Conservation (phyloP, 1,140 invertebrate species). For the Bombus confusus region DNA sequence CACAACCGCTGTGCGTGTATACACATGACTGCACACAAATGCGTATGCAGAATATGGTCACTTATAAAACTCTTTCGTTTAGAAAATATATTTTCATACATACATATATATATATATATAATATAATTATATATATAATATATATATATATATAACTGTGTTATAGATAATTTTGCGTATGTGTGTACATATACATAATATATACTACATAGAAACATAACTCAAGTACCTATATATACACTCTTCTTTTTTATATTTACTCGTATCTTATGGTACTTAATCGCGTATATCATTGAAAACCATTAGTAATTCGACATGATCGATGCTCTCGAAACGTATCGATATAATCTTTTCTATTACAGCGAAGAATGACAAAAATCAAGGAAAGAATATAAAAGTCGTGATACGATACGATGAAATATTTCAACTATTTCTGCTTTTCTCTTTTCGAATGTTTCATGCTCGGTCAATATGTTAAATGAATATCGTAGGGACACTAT, state of each 20-base stretch:
- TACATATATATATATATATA: constrained; percentile 3
- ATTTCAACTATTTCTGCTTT: not conserved
- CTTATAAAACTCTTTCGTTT: constrained; percentile 67
- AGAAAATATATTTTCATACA: constrained; percentile 37
- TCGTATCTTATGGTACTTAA: constrained; percentile 5
- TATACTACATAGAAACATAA: constrained; percentile 39
- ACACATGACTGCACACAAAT: constrained; percentile 2
- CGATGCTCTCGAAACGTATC: not conserved
- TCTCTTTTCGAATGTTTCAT: not conserved
- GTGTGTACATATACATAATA: constrained; percentile 12
- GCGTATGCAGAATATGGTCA: constrained; percentile 68
- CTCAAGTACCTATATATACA: constrained; percentile 34
- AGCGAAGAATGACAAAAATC: not conserved
- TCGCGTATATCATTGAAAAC: constrained; percentile 5
- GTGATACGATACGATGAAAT: not conserved
- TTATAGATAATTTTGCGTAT: constrained; percentile 24
- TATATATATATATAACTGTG: constrained; percentile 4
- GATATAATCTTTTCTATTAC: not conserved
- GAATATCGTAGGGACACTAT: not conserved
- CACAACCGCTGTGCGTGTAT: not conserved
- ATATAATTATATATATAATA: constrained; percentile 33
- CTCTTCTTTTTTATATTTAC: constrained; percentile 15
- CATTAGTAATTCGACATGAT: not conserved
- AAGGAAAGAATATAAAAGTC: not conserved
- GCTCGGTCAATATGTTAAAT: no score